Evolutionary conservation across 2,888 invertebrate species (phyloP).

Genomic region (Agrochola circellaris): DNA sequence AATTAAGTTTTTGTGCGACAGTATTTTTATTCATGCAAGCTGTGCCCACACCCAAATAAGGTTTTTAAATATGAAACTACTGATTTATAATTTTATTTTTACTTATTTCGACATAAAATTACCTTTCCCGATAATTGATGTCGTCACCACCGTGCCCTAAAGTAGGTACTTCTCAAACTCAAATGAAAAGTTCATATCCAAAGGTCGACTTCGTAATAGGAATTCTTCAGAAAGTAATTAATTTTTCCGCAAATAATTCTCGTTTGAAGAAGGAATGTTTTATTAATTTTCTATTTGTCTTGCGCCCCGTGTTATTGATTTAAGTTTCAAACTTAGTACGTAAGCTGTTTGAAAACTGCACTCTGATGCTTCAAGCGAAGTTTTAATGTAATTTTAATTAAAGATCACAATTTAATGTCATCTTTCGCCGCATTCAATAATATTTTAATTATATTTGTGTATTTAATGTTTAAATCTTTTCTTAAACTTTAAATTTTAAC

Average conservation of each 20-base stretch:
- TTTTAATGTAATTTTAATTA: conserved; percentile 12
- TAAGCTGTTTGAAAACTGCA: conserved; percentile 39
- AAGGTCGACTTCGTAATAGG: conserved; percentile 70
- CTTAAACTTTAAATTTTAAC: conserved; percentile 37
- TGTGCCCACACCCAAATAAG: not conserved
- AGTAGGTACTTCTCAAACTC: conserved; percentile 62
- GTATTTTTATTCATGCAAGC: conserved; percentile 6
- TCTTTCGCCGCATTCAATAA: not conserved
- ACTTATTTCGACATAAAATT: not conserved
- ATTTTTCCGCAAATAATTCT: conserved; percentile 80
- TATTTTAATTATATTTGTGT: not conserved
- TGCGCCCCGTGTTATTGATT: conserved; percentile 61
- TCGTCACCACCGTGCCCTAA: conserved; percentile 22
- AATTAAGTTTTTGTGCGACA: conserved; percentile 16
- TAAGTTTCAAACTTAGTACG: conserved; percentile 35
- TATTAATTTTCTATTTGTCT: conserved; percentile 78
- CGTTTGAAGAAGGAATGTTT: conserved; percentile 71
- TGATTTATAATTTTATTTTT: not conserved
- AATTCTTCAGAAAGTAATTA: conserved; percentile 80
- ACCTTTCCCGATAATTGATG: conserved; percentile 27
- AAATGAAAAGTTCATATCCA: conserved; percentile 58
- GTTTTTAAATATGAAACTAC: not conserved
- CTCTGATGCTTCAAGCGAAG: conserved; percentile 11
- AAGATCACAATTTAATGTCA: not conserved
- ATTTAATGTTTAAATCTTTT: not conserved